These are phyloP conservation scores for Lithobates pipiens DNA, from an alignment of 2,797 vertebrate species.

Conservation along the genomic window DNA sequence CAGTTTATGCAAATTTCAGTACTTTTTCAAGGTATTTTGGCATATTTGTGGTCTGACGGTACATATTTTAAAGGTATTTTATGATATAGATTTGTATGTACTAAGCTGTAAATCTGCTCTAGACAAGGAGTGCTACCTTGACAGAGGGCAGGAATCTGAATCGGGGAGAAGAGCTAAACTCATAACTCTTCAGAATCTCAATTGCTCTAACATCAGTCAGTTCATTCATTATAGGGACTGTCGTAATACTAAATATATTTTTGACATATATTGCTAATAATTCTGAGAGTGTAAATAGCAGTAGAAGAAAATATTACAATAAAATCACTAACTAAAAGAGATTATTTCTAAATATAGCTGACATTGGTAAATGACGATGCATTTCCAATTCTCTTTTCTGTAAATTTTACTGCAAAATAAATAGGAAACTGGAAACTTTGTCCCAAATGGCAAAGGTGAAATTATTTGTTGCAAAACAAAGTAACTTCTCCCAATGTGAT, in stretches of 20 bases:
- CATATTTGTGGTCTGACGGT: background rate
- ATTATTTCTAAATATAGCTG: background rate
- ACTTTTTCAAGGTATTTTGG: background rate
- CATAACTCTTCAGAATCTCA: background rate
- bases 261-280: background rate
- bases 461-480: background rate
- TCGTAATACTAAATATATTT: background rate
- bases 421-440: background rate
- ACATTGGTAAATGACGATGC: background rate
- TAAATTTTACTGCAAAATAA: background rate
- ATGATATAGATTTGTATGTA: background rate
- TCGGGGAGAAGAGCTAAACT: background rate
- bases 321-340: background rate
- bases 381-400: background rate
- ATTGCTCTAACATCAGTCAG: background rate
- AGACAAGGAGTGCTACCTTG: constrained; percentile 2
- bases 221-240: background rate
- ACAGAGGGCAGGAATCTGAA: constrained; percentile 1
- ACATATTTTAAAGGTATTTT: background rate
- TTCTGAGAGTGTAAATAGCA: background rate
- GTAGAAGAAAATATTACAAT: background rate
- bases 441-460: too few relatives aligned
- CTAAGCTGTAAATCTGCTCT: constrained; percentile 9
- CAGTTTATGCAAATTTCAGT: background rate
- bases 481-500: background rate